phyloP scores from a whole-genome alignment of 2,888 invertebrate species.

The Drosophila phalerata region DNA sequence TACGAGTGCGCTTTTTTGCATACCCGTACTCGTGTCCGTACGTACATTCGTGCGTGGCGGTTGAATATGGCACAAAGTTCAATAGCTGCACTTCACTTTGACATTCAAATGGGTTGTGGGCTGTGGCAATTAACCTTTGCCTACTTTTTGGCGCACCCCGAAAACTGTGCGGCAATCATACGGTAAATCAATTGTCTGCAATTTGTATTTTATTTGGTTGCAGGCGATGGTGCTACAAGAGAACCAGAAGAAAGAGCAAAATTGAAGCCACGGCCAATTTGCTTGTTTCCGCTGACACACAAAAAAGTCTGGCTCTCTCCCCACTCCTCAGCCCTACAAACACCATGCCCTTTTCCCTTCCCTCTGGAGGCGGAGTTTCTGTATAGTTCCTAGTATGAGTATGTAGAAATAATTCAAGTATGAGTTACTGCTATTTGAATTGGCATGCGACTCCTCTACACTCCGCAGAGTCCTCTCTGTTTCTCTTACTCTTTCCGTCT shows the following conservation, averaged over 20 bases:
- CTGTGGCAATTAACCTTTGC: constrained; percentile 74
- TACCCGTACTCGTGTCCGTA: background rate
- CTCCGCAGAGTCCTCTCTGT: background rate
- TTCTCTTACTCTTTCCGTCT: background rate
- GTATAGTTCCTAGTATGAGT: background rate
- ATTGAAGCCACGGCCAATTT: constrained; percentile 81
- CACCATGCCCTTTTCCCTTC: background rate
- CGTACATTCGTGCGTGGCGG: background rate
- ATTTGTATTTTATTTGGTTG: constrained; percentile 74
- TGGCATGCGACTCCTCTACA: constrained; percentile 48
- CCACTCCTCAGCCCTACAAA: background rate
- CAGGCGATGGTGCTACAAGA: constrained; percentile 39
- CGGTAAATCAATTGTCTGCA: constrained; percentile 77
- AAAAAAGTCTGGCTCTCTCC: constrained; percentile 39
- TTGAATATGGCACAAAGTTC: constrained; percentile 26
- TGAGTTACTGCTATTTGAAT: constrained; percentile 35
- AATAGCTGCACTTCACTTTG: constrained; percentile 64
- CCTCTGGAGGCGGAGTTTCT: constrained; percentile 22
- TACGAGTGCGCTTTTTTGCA: constrained; percentile 1
- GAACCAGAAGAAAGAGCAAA: constrained; percentile 34
- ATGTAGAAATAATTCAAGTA: background rate
- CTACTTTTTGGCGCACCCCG: constrained; percentile 55
- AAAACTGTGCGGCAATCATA: constrained; percentile 63
- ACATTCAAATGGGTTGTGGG: constrained; percentile 56
- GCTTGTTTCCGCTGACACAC: constrained; percentile 73